Evolutionary conservation across 2,113 vertebrate genomes (phyloP), one percentile per base, ranked within the genome.

Genomic region (Rana temporaria): DNA sequence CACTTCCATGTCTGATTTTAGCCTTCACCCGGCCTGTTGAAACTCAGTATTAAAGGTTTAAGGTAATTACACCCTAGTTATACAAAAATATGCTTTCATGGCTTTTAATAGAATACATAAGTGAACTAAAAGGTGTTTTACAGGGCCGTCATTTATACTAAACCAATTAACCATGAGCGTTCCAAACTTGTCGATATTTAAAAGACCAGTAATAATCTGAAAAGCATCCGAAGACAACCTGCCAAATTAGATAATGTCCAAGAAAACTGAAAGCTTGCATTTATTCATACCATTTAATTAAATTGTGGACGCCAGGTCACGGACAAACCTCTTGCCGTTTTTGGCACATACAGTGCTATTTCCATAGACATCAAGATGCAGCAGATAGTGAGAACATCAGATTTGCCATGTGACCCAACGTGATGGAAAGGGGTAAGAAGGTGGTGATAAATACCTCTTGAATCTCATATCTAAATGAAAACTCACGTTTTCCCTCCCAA

Each of bases 231-330:
- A 56, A 38, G 60, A 34, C 59, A 38, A 64, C 20, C 60, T 64
- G 74, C 74, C 74, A 77, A 65, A 77, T 64, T 18, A 20, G 59
- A 77, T 38, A 53, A 65, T 64, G 74, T 38, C 60, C 16, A 20
- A 26, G 74, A 52, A 64, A 77, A 65, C 60, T 63, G 60, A 77
- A 77, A 77, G 74, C 60, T 77, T 77, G 59, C 74, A 64, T 64
- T 65, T 77, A 77, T 64, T 64, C 60, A 48, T 64, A 77, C 42
- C 20, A 38, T 64, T 52, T 77, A 64, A 63, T 77, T 63, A 77
- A 77, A 77, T 34, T 11, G 16, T 52, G 38, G 24, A 32, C 34
- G 14, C 64, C 17, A 53, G 59, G 38, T 77, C 34, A 77, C 42
- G 52, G 64, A 60, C 57, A 62, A 76, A 63, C 59, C 52, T 65